Base-by-base conservation (phyloP, 2,888 invertebrate species). In the Phengaris alcon region DNA sequence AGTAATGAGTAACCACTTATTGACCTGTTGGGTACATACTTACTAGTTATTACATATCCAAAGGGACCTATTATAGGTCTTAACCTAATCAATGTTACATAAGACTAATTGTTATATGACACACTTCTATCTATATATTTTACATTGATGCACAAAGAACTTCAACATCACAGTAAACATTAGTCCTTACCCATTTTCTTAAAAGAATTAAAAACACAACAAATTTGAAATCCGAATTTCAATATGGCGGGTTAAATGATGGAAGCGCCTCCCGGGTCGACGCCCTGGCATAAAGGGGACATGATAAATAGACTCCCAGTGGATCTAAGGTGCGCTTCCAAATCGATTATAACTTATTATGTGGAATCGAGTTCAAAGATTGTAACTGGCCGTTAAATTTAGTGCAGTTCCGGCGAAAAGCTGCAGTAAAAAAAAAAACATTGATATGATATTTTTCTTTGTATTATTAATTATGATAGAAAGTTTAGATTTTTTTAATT, bases 251-350 rank as follows among this genome's bases (percentile, higher is more conserved):
- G 69, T 70, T 75, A 75, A 75, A 75, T 75, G 55, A 69, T 64
- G 57, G 59, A 75, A 72, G 74, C 72, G 48, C 57, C 35, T 57
- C 52, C 70, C 79, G 84, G 83, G 87, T 82, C 84, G 79, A 81
- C 81, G 83, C 79, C 81, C 83, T 79, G 82, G 81, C 83, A 84
- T 87, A 84, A 83, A 73, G 64, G 75, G 75, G 75, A 77, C 75
- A 78, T 80, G 79, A 81, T 80, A 78, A 80, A 80, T 79, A 79
- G 79, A 77, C 73, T 76, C 79, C 77, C 59, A 75, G 75, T 46
- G 76, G 74, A 75, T 77, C 77, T 74, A 77, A 75, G 76, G 75
- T 77, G 78, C 77, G 76, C 77, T 77, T 78, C 77, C 74, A 77
- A 79, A 79, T 80, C 79, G 81, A 81, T 72, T 72, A 72, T 72